Evolutionary conservation across 2,113 vertebrate genomes (phyloP), one percentile per base, ranked within the genome.

Genomic region (Urocolius indicus): DNA sequence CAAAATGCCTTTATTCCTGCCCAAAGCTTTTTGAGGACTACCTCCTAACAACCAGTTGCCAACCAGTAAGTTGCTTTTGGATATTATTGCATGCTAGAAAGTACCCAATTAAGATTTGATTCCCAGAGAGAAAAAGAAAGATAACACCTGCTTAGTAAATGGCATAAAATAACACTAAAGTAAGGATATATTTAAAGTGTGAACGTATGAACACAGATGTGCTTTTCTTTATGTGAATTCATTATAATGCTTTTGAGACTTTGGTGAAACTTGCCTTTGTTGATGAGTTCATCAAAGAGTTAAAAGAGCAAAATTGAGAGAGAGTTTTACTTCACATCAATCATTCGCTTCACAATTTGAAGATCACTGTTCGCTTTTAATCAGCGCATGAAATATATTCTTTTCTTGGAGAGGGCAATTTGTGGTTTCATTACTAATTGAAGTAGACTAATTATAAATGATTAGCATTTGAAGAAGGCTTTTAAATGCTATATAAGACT

Each of bases 401-500:
- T 96, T 95, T 95, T 97, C 95, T 92, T 96, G 88, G 94, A 96
- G 93, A 96, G 93, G 93, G 95, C 88, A 97, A 97, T 97, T 95
- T 97, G 81, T 95, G 49, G 82, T 76, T 96, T 96, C 95, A 95
- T 96, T 96, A 95, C 95, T 97, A 97, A 97, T 95, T 97, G 96
- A 97, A 97, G 96, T 87, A 95, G 93, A 83, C 81, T 97, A 96
- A 97, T 97, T 97, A 96, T 94, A 95, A 97, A 96, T 96, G 78
- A 97, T 97, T 97, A 97, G 93, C 95, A 95, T 96, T 97, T 97
- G 95, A 97, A 97, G 89, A 94, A 97, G 89, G 82, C 86, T 97
- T 94, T 95, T 94, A 95, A 94, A 93, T 94, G 72, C 89, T 95
- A 20, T 96, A 86, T 96, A 91, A 91, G 96, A 96, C 95, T 87